Evolutionary conservation across 1,140 invertebrate species (phyloP), one percentile per base, ranked within the genome.

Genomic region (Daktulosphaira vitifoliae): DNA sequence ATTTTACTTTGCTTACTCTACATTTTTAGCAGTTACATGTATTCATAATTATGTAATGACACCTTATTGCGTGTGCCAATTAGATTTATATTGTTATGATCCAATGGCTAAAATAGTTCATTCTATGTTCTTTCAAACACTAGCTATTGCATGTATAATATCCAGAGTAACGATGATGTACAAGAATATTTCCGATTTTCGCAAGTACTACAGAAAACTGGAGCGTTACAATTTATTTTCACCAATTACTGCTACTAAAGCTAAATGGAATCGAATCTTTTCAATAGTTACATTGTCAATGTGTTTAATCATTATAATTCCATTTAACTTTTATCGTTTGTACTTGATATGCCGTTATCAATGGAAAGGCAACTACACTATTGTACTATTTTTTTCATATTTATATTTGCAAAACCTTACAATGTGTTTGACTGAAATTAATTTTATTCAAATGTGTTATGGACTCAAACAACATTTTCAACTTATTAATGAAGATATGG

Each of bases 401-500:
- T 25, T 56, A 38, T 56, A 56, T 15, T 0, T 56, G 13, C 38
- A 56, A 26, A 56, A 56, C 23, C 39, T 56, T 4, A 56, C 37
- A 7, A 56, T 56, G 38, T 56, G 13, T 20, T 44, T 37, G 4
- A 44, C 39, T 18, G 53, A 56, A 26, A 26, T 38, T 22, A 37
- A 56, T 26, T 56, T 56, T 18, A 26, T n/a, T 2, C 33, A 42
- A 1, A 11, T 44, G 20, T 56, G 53, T 56, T 56, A 25, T 4
- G 13, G 38, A 16, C 38, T 56, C 3, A 42, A 56, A 25, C 53
- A 56, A 44, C 39, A 56, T n/a, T 26, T 56, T 1, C 20, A 20
- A 11, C 15, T 37, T 2, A 56, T 56, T 1, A 56, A 56, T n/a
- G 23, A 26, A 0, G 53, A 56, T 25, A 18, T 56, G 13, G 16